phyloP scores from a whole-genome alignment of 1,140 invertebrate species.

The Heterodera carotae region DNA sequence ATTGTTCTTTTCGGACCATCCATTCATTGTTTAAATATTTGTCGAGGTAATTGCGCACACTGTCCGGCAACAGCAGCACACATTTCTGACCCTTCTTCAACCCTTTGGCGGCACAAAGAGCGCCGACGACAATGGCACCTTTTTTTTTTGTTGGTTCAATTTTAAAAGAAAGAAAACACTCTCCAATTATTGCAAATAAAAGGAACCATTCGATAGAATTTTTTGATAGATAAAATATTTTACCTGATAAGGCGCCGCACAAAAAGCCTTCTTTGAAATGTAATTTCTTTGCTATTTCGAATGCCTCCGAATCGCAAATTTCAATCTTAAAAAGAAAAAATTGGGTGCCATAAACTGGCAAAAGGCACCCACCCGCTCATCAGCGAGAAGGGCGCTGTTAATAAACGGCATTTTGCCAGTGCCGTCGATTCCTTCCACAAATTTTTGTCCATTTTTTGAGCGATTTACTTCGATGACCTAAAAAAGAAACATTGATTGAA shows the following conservation, averaged over 20 bases:
- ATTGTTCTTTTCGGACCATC: constrained; percentile 74
- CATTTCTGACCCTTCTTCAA: constrained; percentile 81
- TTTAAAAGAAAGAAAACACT: no score
- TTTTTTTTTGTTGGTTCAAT: no score
- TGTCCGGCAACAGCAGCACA: constrained; percentile 88
- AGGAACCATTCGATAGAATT: no score
- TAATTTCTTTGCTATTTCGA: constrained; percentile 79
- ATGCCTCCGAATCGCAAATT: constrained; percentile 75
- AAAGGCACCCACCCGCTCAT: constrained; percentile 72
- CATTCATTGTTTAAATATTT: constrained; percentile 92
- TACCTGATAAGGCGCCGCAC: constrained; percentile 75
- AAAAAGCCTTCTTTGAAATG: constrained; percentile 89
- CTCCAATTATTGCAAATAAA: not conserved
- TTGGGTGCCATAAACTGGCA: constrained; percentile 65
- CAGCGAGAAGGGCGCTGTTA: constrained; percentile 67
- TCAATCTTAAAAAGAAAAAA: constrained; percentile 18
- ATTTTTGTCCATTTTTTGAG: constrained; percentile 67
- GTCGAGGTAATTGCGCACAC: constrained; percentile 87
- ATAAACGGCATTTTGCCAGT: constrained; percentile 91
- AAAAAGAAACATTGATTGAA: constrained; percentile 83
- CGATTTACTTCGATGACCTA: constrained; percentile 75
- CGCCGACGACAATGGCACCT: constrained; percentile 78
- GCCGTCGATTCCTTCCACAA: constrained; percentile 82
- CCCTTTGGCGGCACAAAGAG: constrained; percentile 77
- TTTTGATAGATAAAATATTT: no score